Evolutionary conservation across 2,113 vertebrate species (phyloP).

Genomic region (Sitta europaea): DNA sequence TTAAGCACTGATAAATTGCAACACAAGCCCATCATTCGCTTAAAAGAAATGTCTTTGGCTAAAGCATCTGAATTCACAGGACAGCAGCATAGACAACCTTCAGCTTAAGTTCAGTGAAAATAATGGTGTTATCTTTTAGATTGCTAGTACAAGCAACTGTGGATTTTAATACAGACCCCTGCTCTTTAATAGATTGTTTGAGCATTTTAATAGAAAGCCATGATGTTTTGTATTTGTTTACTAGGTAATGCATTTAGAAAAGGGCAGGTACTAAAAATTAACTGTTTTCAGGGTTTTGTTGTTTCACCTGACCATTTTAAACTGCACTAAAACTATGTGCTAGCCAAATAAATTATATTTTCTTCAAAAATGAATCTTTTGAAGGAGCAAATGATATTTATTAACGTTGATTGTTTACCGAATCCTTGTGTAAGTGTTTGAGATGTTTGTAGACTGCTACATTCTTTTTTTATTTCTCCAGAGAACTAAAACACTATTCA

Average conservation of each 20-base stretch:
- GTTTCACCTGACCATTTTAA: conserved; percentile 31
- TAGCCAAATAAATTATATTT: conserved; percentile 62
- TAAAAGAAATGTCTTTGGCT: conserved; percentile 48
- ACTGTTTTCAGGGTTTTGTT: conserved; percentile 51
- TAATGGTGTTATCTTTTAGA: conserved; percentile 46
- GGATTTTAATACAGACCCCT: conserved; percentile 46
- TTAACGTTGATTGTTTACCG: conserved; percentile 66
- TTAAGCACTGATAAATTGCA: conserved; percentile 51
- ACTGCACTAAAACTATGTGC: conserved; percentile 66
- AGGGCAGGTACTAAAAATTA: conserved; percentile 49
- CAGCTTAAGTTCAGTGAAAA: conserved; percentile 41
- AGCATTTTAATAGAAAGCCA: conserved; percentile 69
- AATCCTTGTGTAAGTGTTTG: conserved; percentile 68
- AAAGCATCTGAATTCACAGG: conserved; percentile 58
- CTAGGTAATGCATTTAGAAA: conserved; percentile 53
- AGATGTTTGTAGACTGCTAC: conserved; percentile 64
- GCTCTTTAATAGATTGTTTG: conserved; percentile 52
- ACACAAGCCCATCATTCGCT: conserved; percentile 23
- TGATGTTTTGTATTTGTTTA: conserved; percentile 63
- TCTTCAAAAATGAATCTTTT: conserved; percentile 59
- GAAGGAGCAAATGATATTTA: conserved; percentile 72
- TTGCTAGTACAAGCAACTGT: conserved; percentile 54
- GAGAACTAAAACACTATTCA: conserved; percentile 35
- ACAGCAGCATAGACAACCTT: conserved; percentile 68
- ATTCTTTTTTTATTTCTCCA: conserved; percentile 57